Evolutionary conservation across 92 coral and sea anemone genomes (phyloP), one percentile per base, ranked within the genome.

Genomic region (Montipora capitata): DNA sequence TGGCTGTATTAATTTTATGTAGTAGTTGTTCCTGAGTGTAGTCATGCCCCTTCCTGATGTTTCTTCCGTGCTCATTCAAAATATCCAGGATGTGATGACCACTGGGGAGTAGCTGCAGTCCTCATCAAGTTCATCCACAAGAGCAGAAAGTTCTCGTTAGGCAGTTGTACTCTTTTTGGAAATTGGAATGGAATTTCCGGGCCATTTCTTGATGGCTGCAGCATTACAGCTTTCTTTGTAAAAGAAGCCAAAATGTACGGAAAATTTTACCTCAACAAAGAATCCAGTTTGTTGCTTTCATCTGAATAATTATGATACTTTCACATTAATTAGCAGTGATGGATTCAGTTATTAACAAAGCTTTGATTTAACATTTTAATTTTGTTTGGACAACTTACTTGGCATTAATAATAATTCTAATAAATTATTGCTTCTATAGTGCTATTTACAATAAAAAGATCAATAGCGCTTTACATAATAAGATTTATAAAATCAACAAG

Each of bases 151-250:
- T 51, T 85, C 73, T 16, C 61, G 13, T 62, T 15, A 13, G 45
- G 63, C 9, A 61, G 45, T 38, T 9, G 52, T 17, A 15, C 43
- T 16, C 35, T 52, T 54, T 40, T 76, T 85, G 49, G 65, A 85
- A 43, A 63, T 76, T 17, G 89, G 89, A 2, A 85, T 0, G 63
- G 64, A 40, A 20, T 85, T 85, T 43, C 89, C 89, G 18, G 89
- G 89, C 57, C 78, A 85, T 10, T 40, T 74, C 38, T 64, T 74
- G n/a, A 65, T 85, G 44, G 89, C 89, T 56, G 67, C 89, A n/a
- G 76, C 40, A 4, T 66, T 40, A 76, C 83, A 27, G 58, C 63
- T 48, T 85, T 85, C 52, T 59, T 85, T 44, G 81, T 84, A 49
- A 12, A 43, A 10, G 51, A 52, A 40, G 48, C 40, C 44, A 18